Evolutionary conservation across 2,888 invertebrate genomes (phyloP), one percentile per base, ranked within the genome.

Genomic region (Escarpia spicata): DNA sequence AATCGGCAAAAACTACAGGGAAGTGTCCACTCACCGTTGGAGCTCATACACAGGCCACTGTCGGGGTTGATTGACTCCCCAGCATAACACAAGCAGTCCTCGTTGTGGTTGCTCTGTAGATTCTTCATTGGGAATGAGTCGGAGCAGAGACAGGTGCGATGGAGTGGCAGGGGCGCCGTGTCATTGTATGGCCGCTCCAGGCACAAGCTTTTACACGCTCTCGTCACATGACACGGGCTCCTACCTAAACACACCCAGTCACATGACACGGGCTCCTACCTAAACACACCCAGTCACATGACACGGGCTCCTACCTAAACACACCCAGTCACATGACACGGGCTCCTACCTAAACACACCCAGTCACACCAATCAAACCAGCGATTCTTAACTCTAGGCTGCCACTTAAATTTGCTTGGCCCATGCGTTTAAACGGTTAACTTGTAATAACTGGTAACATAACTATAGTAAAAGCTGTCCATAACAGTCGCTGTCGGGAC

Each of bases 191-290:
- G 98, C 15, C 97, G 97, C 0, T 98, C 98, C 9, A 98, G 97
- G 95, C 99, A 98, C 93, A 98, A 97, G 94, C 98, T 97, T 0
- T 97, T 97, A 94, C 98, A 98, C 31, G 97, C 97, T 26, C 19
- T 75, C n/a, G 19, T 75, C 75, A 75, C 75, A 6, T n/a, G 75
- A 26, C 75, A 75, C 6, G 19, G 75, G 26, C 75, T 75, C 75
- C 3, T n/a, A 4, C 75, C 75, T 75, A 26, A 6, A 75, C 19
- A 75, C 75, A 75, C 75, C n/a, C 75, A 15, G 43, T 37, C 9
- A 94, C 94, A 92, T 91, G 12, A 60, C 60, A 60, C 60, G 15
- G 19, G 15, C 60, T 60, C 60, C 6, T 26, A 75, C 75, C 4
- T 75, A 15, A 19, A 75, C 6, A 26, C 52, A 52, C 52, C 9